phyloP scores from a whole-genome alignment of 2,888 invertebrate species.

The Euzophera pinguis region DNA sequence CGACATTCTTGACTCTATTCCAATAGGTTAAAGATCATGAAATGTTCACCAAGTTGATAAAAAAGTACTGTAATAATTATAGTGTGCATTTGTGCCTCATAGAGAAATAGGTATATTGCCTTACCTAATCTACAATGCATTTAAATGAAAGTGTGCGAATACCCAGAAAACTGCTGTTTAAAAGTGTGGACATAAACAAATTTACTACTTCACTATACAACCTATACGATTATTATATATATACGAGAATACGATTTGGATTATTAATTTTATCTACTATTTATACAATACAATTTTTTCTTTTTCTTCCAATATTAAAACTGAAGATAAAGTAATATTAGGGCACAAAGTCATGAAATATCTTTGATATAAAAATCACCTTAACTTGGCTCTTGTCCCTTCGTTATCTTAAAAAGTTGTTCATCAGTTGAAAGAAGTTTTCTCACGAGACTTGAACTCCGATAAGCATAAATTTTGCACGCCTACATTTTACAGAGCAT shows the following conservation, averaged over 20 bases:
- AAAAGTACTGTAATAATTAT: too few relatives aligned
- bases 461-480: slow-evolving; percentile 8
- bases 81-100: too few relatives aligned
- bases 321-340: neutral
- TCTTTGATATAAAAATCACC: neutral
- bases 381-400: neutral
- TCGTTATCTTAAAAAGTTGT: neutral
- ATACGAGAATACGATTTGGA: too few relatives aligned
- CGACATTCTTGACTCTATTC: too few relatives aligned
- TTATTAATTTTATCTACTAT: too few relatives aligned
- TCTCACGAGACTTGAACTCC: neutral
- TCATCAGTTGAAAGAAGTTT: neutral
- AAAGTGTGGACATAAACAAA: slow-evolving; percentile 1
- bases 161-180: slow-evolving; percentile 1
- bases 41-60: too few relatives aligned
- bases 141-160: slow-evolving; percentile 5
- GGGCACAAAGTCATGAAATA: neutral
- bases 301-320: too few relatives aligned
- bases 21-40: too few relatives aligned
- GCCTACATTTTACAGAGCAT: neutral
- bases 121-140: neutral
- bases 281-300: too few relatives aligned
- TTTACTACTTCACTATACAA: neutral
- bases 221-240: neutral
- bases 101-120: too few relatives aligned